Conservation (phyloP, 2,888 invertebrate species). For the Acanthoscelides obtectus region DNA sequence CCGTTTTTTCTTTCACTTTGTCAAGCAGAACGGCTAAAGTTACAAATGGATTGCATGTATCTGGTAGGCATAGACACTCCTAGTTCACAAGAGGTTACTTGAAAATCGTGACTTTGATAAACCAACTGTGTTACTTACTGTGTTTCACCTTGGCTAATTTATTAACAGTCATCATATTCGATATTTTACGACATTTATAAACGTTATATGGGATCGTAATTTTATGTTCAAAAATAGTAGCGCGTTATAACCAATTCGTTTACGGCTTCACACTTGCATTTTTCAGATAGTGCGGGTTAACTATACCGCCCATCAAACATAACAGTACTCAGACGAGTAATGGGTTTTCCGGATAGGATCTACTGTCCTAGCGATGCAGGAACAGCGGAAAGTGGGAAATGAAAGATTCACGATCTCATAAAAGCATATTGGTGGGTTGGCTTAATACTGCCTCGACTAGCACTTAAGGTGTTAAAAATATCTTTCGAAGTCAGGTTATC, state of each 20-base stretch:
- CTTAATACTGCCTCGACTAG: too few species aligned
- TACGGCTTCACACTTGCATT: neutral
- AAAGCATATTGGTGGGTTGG: neutral
- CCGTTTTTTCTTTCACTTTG: too few species aligned
- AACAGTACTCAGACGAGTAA: neutral
- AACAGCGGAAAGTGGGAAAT: neutral
- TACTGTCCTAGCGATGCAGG: neutral
- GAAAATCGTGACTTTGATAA: neutral
- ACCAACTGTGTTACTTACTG: neutral
- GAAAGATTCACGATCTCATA: neutral
- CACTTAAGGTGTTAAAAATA: too few species aligned
- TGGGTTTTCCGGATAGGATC: neutral
- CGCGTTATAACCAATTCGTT: neutral
- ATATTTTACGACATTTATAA: neutral
- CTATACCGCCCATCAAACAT: neutral
- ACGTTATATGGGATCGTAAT: neutral
- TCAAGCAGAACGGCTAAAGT: too few species aligned
- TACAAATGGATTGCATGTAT: too few species aligned
- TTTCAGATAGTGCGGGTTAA: neutral
- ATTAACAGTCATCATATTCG: neutral
- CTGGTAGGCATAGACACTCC: too few species aligned
- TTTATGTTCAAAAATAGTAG: neutral
- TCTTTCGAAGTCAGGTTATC: too few species aligned
- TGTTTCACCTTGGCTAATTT: neutral
- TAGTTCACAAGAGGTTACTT: neutral